Percentiles rank a stretch among this genome's conserved stretches.
These are phyloP conservation scores for Trinorchestia longiramus DNA, from an alignment of 1,140 invertebrate species.

Conservation along the genomic window DNA sequence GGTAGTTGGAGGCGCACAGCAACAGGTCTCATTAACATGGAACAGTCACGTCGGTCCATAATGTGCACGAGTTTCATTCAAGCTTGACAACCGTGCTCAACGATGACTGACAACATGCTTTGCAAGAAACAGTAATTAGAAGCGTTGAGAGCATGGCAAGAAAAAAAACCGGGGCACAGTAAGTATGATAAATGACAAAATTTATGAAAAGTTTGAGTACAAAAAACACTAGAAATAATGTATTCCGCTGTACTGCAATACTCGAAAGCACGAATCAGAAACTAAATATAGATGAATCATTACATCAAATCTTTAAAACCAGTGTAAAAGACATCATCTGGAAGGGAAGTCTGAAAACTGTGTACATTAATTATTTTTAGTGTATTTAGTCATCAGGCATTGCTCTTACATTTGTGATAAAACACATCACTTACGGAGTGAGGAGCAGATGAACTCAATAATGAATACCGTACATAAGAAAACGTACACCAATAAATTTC, in stretches of 20 bases:
- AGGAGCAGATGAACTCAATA: too few species aligned
- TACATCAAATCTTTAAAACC: background rate
- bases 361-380: too few species aligned
- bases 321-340: background rate
- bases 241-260: background rate
- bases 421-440: too few species aligned
- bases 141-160: background rate
- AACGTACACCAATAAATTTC: too few species aligned
- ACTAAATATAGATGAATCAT: background rate
- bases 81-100: background rate
- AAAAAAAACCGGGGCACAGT: background rate
- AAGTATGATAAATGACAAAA: background rate
- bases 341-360: too few species aligned
- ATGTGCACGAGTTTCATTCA: constrained; percentile 10
- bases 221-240: background rate
- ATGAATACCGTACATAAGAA: too few species aligned
- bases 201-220: background rate
- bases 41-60: background rate
- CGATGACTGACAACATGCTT: background rate
- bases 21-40: constrained; percentile 40
- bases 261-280: background rate
- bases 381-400: too few species aligned
- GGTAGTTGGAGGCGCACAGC: constrained; percentile 34
- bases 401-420: too few species aligned
- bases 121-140: background rate